A percentile compares a stretch with the other conserved stretches of the same genome.
Conservation (phyloP, 2,797 vertebrate species). For the Scolopax rusticola region DNA sequence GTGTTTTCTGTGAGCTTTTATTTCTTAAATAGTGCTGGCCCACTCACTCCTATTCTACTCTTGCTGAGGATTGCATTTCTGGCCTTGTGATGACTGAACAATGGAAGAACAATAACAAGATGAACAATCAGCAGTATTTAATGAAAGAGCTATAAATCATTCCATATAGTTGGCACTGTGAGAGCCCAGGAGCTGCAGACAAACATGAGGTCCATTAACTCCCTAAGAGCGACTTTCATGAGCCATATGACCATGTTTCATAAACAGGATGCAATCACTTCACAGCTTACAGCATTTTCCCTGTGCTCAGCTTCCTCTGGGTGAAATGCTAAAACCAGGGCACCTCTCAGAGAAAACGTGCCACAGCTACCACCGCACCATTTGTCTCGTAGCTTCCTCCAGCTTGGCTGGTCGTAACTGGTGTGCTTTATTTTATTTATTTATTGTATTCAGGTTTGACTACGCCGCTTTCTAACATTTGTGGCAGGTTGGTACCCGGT, state of each 20-base stretch:
- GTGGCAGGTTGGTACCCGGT: background rate
- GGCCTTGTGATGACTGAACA: background rate
- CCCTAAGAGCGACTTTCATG: rapidly evolving
- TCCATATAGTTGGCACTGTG: background rate
- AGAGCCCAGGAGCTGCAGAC: background rate
- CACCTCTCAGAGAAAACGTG: background rate
- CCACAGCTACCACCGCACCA: background rate
- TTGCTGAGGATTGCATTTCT: background rate
- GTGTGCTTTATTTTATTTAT: background rate
- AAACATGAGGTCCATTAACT: background rate
- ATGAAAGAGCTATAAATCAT: background rate
- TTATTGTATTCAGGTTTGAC: background rate
- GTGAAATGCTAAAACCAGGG: background rate
- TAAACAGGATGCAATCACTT: constrained; percentile 49
- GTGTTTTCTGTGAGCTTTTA: background rate
- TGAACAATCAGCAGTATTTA: background rate
- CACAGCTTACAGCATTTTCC: background rate
- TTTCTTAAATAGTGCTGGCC: background rate
- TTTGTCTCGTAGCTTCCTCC: background rate
- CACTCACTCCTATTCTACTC: background rate
- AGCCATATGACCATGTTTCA: background rate
- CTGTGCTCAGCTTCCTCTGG: constrained; percentile 4
- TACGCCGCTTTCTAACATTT: background rate
- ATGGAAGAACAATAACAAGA: background rate
- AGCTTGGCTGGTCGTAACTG: background rate